A percentile compares a stretch with the other conserved stretches of the same genome.
Evolutionary conservation across 2,888 invertebrate genomes (phyloP).

Genomic region (Idaea biselata): DNA sequence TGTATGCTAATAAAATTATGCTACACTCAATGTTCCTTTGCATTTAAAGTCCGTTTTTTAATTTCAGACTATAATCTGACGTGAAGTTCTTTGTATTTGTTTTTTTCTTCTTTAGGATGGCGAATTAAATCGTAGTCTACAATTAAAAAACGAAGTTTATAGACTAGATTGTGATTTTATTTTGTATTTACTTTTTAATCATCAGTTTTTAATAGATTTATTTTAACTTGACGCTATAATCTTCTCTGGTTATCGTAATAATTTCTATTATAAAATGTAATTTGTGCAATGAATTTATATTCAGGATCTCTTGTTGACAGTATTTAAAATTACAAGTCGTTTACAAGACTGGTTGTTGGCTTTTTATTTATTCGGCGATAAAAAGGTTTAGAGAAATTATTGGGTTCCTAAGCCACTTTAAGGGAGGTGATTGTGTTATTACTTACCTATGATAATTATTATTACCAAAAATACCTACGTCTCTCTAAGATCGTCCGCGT

Average conservation of each 20-base stretch:
- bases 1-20: slow-evolving; percentile 45
- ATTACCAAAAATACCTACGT: too few species aligned
- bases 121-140: too few species aligned
- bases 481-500: too few species aligned
- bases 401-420: too few species aligned
- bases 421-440: too few species aligned
- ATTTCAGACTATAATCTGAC: too few species aligned
- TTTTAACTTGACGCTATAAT: background rate
- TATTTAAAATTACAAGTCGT: slow-evolving; percentile 79
- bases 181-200: slow-evolving; percentile 7
- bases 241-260: background rate
- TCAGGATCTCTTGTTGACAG: slow-evolving; percentile 78
- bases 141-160: too few species aligned
- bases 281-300: slow-evolving; percentile 60
- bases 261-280: slow-evolving; percentile 27
- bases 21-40: slow-evolving; percentile 44
- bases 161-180: slow-evolving; percentile 26
- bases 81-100: too few species aligned
- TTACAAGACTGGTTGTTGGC: slow-evolving; percentile 69
- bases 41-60: too few species aligned
- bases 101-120: too few species aligned
- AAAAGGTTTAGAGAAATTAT: too few species aligned
- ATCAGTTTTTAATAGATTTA: background rate
- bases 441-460: too few species aligned
- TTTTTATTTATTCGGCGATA: slow-evolving; percentile 81